Conservation (phyloP, 2,113 vertebrate genomes). For the Rana temporaria region DNA sequence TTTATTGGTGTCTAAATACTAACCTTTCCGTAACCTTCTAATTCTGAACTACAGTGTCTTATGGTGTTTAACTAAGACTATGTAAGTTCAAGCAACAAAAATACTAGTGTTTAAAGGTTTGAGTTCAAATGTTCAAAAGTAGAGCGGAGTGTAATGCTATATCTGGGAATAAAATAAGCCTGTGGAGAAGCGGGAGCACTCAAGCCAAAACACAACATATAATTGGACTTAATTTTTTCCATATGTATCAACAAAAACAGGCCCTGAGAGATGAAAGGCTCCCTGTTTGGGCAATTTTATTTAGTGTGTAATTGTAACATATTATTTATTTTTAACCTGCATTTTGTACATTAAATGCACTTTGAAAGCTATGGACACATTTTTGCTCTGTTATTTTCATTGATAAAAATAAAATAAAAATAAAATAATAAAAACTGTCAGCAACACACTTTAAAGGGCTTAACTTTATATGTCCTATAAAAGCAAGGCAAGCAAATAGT, state of each 20-base stretch:
- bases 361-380: too few relatives aligned
- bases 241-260: constrained; percentile 80
- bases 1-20: constrained; percentile 58
- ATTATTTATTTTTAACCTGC: constrained; percentile 70
- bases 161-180: constrained; percentile 73
- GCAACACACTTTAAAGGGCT: too few relatives aligned
- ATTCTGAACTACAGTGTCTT: constrained; percentile 57
- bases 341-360: constrained; percentile 56
- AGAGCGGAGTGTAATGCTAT: constrained; percentile 69
- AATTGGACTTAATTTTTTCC: constrained; percentile 78
- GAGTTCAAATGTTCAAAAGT: constrained; percentile 75
- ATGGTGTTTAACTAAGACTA: constrained; percentile 59
- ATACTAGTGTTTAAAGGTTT: constrained; percentile 68
- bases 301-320: constrained; percentile 71
- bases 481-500: background rate
- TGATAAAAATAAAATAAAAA: background rate
- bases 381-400: background rate
- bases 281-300: constrained; percentile 71
- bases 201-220: constrained; percentile 76
- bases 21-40: constrained; percentile 62
- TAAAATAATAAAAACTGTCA: background rate
- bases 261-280: constrained; percentile 74
- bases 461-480: background rate
- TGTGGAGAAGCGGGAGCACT: constrained; percentile 70
- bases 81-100: constrained; percentile 64